Conservation (phyloP, 2,888 invertebrate species). For the Eurytoma adleriae region DNA sequence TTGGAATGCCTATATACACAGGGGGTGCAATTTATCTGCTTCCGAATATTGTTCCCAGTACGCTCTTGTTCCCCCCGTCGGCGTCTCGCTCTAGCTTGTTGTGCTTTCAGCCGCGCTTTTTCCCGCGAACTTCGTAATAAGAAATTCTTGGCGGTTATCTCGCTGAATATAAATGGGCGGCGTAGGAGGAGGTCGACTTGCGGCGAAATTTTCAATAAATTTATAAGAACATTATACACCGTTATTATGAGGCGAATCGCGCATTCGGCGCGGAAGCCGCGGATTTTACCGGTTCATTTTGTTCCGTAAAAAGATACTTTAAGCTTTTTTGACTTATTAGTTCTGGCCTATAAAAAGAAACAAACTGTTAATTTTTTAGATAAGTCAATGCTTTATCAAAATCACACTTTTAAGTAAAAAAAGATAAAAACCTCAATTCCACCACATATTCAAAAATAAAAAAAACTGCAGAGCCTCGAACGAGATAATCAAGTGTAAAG, state of each 20-base stretch:
- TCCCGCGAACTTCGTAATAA: conserved; percentile 46
- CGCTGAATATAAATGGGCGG: conserved; percentile 51
- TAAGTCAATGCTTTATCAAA: too few relatives aligned
- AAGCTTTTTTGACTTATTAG: too few relatives aligned
- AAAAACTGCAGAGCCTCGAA: too few relatives aligned
- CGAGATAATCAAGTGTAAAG: too few relatives aligned
- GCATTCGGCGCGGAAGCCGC: background rate
- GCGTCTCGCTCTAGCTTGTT: conserved; percentile 1
- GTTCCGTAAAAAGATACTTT: too few relatives aligned
- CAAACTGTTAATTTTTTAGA: too few relatives aligned
- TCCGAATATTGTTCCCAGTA: conserved; percentile 33
- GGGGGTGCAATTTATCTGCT: conserved; percentile 11
- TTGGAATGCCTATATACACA: background rate
- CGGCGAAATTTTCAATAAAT: conserved; percentile 48
- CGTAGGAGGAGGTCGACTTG: conserved; percentile 4
- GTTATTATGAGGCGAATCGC: conserved; percentile 35
- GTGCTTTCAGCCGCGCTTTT: conserved; percentile 34
- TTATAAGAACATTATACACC: conserved; percentile 39
- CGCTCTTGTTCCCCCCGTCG: background rate
- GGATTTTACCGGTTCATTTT: background rate
- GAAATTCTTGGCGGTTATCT: conserved; percentile 54
- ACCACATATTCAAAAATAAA: background rate
- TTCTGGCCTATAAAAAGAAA: too few relatives aligned
- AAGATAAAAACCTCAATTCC: background rate
- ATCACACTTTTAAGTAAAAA: too few relatives aligned